Conservation (phyloP, 2,113 vertebrate species). For the Lonchura striata region DNA sequence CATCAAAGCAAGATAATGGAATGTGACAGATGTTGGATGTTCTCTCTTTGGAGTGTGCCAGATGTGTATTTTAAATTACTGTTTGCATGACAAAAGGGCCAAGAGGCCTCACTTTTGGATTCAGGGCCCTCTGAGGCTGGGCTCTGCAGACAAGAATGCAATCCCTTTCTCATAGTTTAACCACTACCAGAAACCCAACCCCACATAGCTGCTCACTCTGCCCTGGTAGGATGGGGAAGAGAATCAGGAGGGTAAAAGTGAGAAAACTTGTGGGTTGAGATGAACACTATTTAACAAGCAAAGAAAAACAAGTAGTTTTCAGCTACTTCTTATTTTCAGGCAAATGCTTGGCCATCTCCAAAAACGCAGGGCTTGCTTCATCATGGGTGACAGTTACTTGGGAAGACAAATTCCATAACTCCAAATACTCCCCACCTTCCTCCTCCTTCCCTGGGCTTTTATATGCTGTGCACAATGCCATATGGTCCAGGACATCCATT, state of each 20-base stretch:
- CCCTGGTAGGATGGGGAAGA: background rate
- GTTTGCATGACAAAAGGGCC: background rate
- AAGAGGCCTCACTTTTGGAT: background rate
- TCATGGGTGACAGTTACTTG: background rate
- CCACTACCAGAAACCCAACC: background rate
- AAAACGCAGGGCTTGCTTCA: background rate
- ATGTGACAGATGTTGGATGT: slow-evolving; percentile 60
- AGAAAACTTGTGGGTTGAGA: background rate
- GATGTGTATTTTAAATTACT: slow-evolving; percentile 31
- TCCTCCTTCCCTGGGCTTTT: background rate
- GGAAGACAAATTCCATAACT: background rate
- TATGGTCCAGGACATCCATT: background rate
- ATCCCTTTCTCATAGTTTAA: background rate
- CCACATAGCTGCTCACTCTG: background rate
- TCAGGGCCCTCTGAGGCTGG: background rate
- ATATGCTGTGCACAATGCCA: background rate
- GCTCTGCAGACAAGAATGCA: background rate
- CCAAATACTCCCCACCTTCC: background rate
- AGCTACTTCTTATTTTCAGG: background rate
- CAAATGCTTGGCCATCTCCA: background rate
- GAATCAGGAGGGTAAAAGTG: background rate
- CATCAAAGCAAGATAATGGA: slow-evolving; percentile 28
- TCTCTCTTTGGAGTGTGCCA: slow-evolving; percentile 29
- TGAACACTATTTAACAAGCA: background rate
- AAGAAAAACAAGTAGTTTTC: background rate